phyloP scores from a whole-genome alignment of 2,113 vertebrate genomes.

The Ictidomys tridecemlineatus region DNA sequence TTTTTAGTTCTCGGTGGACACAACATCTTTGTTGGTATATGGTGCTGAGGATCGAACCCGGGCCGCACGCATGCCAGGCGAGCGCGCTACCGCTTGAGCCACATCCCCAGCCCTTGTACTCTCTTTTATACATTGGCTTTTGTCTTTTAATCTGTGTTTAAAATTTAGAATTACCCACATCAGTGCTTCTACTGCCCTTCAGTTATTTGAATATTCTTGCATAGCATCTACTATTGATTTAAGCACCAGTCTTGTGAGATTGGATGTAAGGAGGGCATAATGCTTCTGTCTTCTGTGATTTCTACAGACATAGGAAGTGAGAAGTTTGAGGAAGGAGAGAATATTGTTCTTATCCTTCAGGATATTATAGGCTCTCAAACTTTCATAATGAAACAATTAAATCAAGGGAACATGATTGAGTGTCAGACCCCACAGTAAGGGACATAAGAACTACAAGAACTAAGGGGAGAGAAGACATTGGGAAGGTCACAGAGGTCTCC shows the following conservation, averaged over 20 bases:
- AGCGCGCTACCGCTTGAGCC: too few relatives aligned
- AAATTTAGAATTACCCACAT: background rate
- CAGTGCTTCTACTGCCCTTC: background rate
- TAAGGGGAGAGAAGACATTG: background rate
- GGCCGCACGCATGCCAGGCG: too few relatives aligned
- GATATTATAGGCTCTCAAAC: background rate
- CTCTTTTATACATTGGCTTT: background rate
- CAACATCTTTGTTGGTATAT: too few relatives aligned
- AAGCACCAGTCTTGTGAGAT: background rate
- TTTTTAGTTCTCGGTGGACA: too few relatives aligned
- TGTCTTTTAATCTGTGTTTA: background rate
- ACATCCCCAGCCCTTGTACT: too few relatives aligned
- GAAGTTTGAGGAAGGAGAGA: background rate
- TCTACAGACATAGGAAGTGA: background rate
- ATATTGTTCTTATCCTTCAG: background rate
- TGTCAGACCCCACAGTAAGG: background rate
- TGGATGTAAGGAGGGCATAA: background rate
- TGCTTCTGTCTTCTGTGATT: constrained; percentile 5
- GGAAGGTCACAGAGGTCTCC: background rate
- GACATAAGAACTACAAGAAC: background rate
- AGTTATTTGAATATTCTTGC: background rate
- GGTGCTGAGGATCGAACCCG: too few relatives aligned
- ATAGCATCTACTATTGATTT: background rate
- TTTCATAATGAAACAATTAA: background rate
- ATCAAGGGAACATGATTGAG: background rate